A percentile compares a stretch with the other conserved stretches of the same genome.
Evolutionary conservation across 2,797 vertebrate genomes (phyloP).

Genomic region (Rachycentron canadum): DNA sequence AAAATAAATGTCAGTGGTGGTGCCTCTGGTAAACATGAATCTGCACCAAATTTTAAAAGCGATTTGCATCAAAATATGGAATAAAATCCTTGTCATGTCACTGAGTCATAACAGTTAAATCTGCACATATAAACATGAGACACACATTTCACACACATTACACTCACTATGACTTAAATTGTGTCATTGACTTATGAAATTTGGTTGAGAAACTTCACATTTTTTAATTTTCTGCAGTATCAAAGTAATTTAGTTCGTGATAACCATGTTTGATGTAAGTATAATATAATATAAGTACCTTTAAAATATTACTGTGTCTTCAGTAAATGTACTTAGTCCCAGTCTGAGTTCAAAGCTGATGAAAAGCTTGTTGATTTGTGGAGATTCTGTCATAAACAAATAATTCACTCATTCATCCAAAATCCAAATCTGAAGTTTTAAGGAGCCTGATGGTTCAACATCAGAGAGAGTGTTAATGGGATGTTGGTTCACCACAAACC

Average conservation of each 20-base stretch:
- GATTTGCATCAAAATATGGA: no score
- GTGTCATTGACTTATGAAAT: background rate
- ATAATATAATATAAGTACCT: no score
- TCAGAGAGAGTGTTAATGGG: background rate
- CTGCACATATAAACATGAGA: background rate
- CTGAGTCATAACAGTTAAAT: background rate
- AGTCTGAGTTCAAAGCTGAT: no score
- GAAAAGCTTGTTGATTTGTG: background rate
- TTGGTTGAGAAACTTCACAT: background rate
- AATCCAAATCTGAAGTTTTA: background rate
- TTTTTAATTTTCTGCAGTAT: background rate
- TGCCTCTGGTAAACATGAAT: background rate
- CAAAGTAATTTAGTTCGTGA: background rate
- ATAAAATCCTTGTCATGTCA: no score
- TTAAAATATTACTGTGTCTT: no score
- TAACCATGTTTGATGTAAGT: no score
- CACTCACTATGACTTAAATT: background rate
- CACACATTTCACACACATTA: background rate
- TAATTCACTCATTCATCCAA: background rate
- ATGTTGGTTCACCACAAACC: slow-evolving; percentile 47
- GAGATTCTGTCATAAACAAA: no score
- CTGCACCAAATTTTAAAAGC: no score
- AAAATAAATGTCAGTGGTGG: no score
- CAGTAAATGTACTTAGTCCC: no score
- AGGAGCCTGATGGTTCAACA: background rate